Percentiles rank a stretch among this genome's conserved stretches.
phyloP scores from a whole-genome alignment of 2,888 invertebrate genomes.

The Nudaria mundana region DNA sequence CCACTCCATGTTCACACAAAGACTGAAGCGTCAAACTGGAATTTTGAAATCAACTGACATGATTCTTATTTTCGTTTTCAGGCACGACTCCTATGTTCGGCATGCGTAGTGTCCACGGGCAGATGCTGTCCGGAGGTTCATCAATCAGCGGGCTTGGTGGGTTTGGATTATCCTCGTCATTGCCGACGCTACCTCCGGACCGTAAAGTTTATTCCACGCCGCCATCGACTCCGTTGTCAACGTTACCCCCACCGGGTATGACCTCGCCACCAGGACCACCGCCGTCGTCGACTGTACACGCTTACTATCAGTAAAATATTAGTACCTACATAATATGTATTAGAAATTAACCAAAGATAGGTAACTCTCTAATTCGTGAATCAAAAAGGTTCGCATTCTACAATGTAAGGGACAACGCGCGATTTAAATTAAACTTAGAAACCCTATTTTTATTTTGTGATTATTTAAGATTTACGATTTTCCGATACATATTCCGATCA shows the following conservation, averaged over 20 bases:
- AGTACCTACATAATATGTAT: not conserved
- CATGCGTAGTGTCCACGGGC: constrained; percentile 67
- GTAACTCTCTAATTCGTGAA: no score
- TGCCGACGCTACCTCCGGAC: constrained; percentile 74
- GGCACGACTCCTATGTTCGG: constrained; percentile 67
- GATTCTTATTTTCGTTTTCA: constrained; percentile 26
- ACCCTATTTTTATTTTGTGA: no score
- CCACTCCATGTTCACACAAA: no score
- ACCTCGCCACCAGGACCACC: constrained; percentile 66
- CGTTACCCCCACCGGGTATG: constrained; percentile 65
- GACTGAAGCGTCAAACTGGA: no score
- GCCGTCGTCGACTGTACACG: constrained; percentile 61
- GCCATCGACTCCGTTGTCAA: constrained; percentile 78
- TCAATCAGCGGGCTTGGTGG: constrained; percentile 58
- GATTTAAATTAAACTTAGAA: no score
- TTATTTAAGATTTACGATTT: no score
- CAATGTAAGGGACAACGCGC: no score
- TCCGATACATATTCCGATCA: no score
- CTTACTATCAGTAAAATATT: constrained; percentile 52
- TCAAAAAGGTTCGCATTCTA: no score
- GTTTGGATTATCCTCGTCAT: constrained; percentile 64
- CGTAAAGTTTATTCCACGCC: constrained; percentile 80
- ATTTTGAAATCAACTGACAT: not conserved
- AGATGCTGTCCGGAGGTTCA: constrained; percentile 63
- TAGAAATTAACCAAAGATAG: not conserved